Conservation (phyloP, 2,113 vertebrate genomes). For the Grallaria varia region DNA sequence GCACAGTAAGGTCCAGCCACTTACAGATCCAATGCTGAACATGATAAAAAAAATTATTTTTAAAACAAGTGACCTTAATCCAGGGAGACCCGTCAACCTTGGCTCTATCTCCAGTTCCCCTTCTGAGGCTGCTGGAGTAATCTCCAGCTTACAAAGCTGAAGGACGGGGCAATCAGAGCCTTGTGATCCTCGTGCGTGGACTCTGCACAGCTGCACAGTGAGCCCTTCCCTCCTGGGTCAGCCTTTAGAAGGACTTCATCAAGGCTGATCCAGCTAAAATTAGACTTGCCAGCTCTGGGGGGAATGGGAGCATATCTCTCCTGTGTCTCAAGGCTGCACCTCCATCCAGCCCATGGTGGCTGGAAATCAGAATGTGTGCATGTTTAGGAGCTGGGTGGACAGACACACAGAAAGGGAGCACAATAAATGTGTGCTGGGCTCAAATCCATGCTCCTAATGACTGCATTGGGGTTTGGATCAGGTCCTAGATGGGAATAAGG, state of each 20-base stretch:
- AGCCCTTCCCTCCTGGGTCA: not conserved
- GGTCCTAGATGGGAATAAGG: not conserved
- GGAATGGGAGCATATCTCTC: not conserved
- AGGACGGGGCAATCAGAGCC: not conserved
- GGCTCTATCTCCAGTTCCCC: constrained; percentile 31
- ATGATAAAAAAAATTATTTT: not conserved
- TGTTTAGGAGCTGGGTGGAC: not conserved
- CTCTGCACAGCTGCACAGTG: not conserved
- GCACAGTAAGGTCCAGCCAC: not conserved
- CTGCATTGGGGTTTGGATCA: not conserved
- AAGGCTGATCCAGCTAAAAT: constrained; percentile 43
- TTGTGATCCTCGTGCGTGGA: not conserved
- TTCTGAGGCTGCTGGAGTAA: constrained; percentile 10
- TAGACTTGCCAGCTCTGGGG: not conserved
- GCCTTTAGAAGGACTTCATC: not conserved
- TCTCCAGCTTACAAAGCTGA: constrained; percentile 23
- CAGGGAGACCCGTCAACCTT: constrained; percentile 1
- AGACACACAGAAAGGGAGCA: not conserved
- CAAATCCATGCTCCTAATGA: not conserved
- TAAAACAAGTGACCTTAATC: constrained; percentile 5
- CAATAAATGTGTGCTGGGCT: not conserved
- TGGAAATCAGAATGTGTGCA: not conserved
- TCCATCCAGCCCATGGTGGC: not conserved
- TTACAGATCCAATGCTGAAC: not conserved
- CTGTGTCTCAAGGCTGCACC: not conserved